Percentiles rank a stretch among this genome's conserved stretches.
These are phyloP conservation scores for Cecidostiba fungosa DNA, from an alignment of 2,888 invertebrate genomes.

Conservation along the genomic window DNA sequence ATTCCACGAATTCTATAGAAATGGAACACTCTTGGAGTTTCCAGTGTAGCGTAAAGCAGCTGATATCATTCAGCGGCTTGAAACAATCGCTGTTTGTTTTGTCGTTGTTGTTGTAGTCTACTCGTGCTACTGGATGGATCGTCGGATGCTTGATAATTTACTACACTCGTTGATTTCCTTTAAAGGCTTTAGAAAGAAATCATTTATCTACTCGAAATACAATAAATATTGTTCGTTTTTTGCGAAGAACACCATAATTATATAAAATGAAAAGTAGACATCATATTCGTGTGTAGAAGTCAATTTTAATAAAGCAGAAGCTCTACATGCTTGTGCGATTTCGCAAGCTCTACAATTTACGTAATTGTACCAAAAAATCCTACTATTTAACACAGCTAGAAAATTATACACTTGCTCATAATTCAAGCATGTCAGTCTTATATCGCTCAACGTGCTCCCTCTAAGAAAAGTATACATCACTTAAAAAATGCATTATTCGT, in stretches of 20 bases:
- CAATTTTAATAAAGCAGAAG: too few species aligned
- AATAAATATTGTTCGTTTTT: not conserved
- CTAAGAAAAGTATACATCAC: not conserved
- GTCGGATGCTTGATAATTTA: constrained; percentile 1
- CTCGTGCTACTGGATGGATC: not conserved
- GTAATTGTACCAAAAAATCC: too few species aligned
- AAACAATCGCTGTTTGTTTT: constrained; percentile 38
- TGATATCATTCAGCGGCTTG: constrained; percentile 44
- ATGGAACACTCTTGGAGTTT: constrained; percentile 40
- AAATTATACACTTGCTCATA: not conserved
- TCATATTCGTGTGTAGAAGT: not conserved
- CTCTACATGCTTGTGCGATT: too few species aligned
- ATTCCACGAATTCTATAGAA: constrained; percentile 32
- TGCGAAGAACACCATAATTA: not conserved
- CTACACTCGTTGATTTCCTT: not conserved
- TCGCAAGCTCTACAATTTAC: too few species aligned
- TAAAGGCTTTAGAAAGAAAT: not conserved
- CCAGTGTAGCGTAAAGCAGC: constrained; percentile 40
- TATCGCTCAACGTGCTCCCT: not conserved
- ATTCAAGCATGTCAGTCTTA: not conserved
- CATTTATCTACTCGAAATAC: too few species aligned
- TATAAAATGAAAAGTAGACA: too few species aligned
- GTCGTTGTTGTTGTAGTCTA: not conserved
- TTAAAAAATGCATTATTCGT: not conserved
- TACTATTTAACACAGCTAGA: not conserved